Base-by-base conservation (phyloP, 2,797 vertebrate species). In the Delichon dasypus region DNA sequence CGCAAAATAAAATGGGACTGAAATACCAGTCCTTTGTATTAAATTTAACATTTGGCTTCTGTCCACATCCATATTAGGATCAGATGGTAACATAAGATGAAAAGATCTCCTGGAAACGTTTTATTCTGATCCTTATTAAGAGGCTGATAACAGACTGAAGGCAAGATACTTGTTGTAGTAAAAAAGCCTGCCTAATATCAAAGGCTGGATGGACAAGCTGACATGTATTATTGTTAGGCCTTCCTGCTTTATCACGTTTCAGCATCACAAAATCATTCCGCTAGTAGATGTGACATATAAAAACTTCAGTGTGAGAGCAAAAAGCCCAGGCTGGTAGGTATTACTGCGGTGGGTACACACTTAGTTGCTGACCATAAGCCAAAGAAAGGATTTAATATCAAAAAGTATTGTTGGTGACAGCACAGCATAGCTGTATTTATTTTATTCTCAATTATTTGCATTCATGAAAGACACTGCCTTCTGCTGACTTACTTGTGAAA, bases 11-110 rank as follows among this genome's bases (percentile, higher is more conserved):
- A 97, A 80, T 60, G 75, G n/a, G 66, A 65, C 74, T 79, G 74
- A 94, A 96, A 86, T 87, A 96, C 89, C 88, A 87, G 47, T 79
- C 77, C 80, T 96, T 93, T 95, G 88, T 95, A 91, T 96, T 94
- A 88, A 81, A 88, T 88, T 86, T 94, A 93, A 84, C 80, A 71
- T 82, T 94, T 96, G 95, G 89, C 93, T 93, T 90, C 88, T 82
- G 88, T 89, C 85, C 84, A 72, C 74, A 67, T 90, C 89, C 47
- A 42, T 91, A 94, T 94, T 93, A 70, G 91, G 94, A 88, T 96
- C 95, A 95, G 88, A 95, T 97, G 96, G 88, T 77, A 87, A 62
- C 0, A 0, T 85, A 88, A 95, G 95, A 96, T 96, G 93, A 96
- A 96, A 96, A 95, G 85, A 79, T 95, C 92, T 96, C 85, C 93